Conservation (phyloP, 2,113 vertebrate genomes). For the Nicator chloris region DNA sequence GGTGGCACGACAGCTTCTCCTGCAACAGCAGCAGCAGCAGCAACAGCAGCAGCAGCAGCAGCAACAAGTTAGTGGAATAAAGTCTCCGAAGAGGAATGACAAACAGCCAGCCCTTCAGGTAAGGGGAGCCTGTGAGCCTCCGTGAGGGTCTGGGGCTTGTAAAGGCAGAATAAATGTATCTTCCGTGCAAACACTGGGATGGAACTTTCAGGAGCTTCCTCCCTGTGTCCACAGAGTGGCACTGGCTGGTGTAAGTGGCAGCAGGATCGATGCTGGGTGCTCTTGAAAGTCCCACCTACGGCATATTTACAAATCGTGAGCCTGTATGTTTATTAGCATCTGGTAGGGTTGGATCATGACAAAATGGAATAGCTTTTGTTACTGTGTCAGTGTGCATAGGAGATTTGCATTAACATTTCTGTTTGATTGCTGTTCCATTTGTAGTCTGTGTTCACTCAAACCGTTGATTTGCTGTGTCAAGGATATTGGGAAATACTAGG, state of each 20-base stretch:
- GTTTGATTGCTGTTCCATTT: conserved; percentile 26
- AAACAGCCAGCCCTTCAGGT: conserved; percentile 92
- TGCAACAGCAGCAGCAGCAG: conserved; percentile 82
- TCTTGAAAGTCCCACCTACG: not conserved
- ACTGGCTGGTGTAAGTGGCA: not conserved
- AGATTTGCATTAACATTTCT: conserved; percentile 44
- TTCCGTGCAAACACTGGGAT: not conserved
- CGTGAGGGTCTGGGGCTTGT: accelerated
- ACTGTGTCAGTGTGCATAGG: conserved; percentile 2
- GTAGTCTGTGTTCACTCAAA: conserved; percentile 27
- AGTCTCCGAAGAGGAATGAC: conserved; percentile 92
- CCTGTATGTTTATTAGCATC: not conserved
- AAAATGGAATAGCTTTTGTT: conserved; percentile 40
- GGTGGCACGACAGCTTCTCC: conserved; percentile 92
- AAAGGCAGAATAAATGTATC: not conserved
- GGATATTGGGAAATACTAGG: conserved; percentile 30
- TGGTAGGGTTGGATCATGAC: not conserved
- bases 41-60: conserved; percentile 77
- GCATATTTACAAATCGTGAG: not conserved
- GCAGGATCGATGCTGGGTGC: not conserved
- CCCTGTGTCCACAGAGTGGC: not conserved
- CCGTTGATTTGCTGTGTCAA: conserved; percentile 38
- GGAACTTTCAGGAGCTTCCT: not conserved
- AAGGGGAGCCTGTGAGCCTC: not conserved
- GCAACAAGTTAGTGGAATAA: conserved; percentile 82